These are phyloP conservation scores for Huso huso DNA, from an alignment of 2,797 vertebrate species.

Conservation along the genomic window DNA sequence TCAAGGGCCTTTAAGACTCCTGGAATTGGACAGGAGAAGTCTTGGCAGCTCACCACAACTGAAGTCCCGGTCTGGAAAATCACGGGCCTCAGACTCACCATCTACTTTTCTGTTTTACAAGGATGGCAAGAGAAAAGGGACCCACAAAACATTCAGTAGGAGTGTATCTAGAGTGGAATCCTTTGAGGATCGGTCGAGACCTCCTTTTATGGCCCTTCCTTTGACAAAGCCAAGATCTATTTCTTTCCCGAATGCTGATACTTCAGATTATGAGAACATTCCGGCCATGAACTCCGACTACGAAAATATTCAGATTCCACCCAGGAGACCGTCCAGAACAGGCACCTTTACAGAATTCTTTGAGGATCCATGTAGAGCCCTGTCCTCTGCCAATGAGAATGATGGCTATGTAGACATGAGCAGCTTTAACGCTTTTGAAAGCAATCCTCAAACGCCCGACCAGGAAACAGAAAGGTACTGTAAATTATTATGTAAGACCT, in stretches of 20 bases:
- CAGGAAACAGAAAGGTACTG: conserved; percentile 87
- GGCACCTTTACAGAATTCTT: conserved; percentile 88
- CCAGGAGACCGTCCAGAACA: conserved; percentile 62
- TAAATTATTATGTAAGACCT: conserved; percentile 18
- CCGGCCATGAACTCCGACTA: conserved; percentile 86
- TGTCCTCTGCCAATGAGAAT: conserved; percentile 77
- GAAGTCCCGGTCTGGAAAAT: conserved; percentile 46
- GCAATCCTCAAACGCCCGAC: conserved; percentile 58
- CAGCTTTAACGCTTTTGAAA: conserved; percentile 84
- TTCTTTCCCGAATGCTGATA: conserved; percentile 88
- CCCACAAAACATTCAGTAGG: conserved; percentile 62
- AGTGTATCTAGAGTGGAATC: conserved; percentile 88
- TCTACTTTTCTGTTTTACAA: conserved; percentile 70
- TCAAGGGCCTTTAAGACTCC: conserved; percentile 54
- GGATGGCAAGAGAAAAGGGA: conserved; percentile 68
- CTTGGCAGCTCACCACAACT: conserved; percentile 69
- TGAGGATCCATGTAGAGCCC: conserved; percentile 73
- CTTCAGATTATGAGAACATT: conserved; percentile 94
- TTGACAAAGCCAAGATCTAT: conserved; percentile 92
- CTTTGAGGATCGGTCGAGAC: conserved; percentile 80
- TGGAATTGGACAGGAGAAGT: conserved; percentile 72
- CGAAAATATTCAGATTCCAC: conserved; percentile 87
- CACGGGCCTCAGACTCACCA: conserved; percentile 58
- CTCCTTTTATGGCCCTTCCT: conserved; percentile 74
- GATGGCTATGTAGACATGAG: conserved; percentile 99